These are phyloP conservation scores for Atherinomorus stipes DNA, from an alignment of 2,113 vertebrate genomes.

Conservation along the genomic window DNA sequence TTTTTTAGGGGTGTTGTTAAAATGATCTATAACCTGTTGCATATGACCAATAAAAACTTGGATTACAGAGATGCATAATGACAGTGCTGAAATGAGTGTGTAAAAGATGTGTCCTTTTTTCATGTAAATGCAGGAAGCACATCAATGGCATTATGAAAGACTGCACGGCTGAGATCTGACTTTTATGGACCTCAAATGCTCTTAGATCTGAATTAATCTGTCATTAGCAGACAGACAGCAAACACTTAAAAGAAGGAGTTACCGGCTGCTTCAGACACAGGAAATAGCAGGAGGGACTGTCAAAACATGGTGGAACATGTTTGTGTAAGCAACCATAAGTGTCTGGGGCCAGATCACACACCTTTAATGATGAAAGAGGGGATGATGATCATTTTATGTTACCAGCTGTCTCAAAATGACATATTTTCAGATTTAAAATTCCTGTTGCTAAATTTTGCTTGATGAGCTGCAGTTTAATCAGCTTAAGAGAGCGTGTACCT, in stretches of 20 bases:
- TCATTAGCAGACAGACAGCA: conserved; percentile 69
- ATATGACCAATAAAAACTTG: neutral
- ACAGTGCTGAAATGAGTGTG: conserved; percentile 22
- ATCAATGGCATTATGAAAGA: conserved; percentile 55
- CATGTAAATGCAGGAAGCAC: conserved; percentile 45
- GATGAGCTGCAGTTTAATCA: conserved; percentile 1
- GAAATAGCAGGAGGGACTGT: conserved; percentile 42
- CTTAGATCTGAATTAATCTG: conserved; percentile 72
- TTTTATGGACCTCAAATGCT: conserved; percentile 53
- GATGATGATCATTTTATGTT: conserved; percentile 36
- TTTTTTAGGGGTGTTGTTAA: neutral
- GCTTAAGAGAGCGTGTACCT: neutral
- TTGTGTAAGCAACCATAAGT: conserved; percentile 44
- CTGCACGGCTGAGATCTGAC: conserved; percentile 12
- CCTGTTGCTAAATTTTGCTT: neutral
- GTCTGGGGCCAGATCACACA: conserved; percentile 61
- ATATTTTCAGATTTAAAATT: conserved; percentile 20
- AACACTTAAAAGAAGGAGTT: conserved; percentile 56
- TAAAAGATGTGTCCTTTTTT: conserved; percentile 16
- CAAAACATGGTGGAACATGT: conserved; percentile 71
- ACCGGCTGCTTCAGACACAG: conserved; percentile 30
- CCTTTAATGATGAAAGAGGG: conserved; percentile 64
- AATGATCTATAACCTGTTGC: neutral
- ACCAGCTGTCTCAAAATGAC: neutral
- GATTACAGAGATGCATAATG: conserved; percentile 25